These are phyloP conservation scores for Lymantria monacha DNA, from an alignment of 2,888 invertebrate genomes.

Conservation along the genomic window DNA sequence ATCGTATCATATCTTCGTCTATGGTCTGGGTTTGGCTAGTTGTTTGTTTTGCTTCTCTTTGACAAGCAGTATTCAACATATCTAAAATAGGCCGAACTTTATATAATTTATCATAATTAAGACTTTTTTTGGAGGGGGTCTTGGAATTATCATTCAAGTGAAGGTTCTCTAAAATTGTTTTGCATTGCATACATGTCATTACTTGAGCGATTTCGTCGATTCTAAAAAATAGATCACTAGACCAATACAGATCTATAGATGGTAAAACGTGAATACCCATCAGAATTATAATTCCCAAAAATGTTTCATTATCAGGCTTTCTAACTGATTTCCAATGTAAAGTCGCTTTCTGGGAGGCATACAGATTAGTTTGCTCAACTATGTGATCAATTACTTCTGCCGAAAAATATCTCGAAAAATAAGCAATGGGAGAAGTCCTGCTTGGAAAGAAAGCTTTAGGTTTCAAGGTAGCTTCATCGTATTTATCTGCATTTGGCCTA, in stretches of 20 bases:
- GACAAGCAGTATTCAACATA: conserved; percentile 14
- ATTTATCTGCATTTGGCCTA: conserved; percentile 10
- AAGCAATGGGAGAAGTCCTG: conserved; percentile 7
- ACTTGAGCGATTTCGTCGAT: conserved; percentile 12
- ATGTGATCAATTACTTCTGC: conserved; percentile 15
- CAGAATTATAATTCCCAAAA: conserved; percentile 23
- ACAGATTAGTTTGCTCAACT: conserved; percentile 17
- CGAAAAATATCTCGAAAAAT: conserved; percentile 6
- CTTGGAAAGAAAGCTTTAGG: conserved; percentile 7
- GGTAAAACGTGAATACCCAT: conserved; percentile 22
- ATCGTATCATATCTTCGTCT: conserved; percentile 31
- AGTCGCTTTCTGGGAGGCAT: conserved; percentile 12
- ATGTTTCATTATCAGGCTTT: conserved; percentile 13
- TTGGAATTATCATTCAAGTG: too few relatives aligned
- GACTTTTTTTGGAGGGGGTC: conserved; percentile 13
- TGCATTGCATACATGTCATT: conserved; percentile 14
- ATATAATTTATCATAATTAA: conserved; percentile 20
- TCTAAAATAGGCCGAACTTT: conserved; percentile 18
- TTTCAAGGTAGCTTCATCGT: conserved; percentile 7
- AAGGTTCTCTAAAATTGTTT: conserved; percentile 7
- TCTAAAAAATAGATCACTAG: conserved; percentile 18
- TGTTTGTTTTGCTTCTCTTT: conserved; percentile 21
- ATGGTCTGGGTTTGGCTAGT: conserved; percentile 23
- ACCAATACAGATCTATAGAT: conserved; percentile 21
- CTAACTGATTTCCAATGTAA: conserved; percentile 9